Percentiles rank a stretch among this genome's conserved stretches.
These are phyloP conservation scores for Hylaeus volcanicus DNA, from an alignment of 1,140 invertebrate species.

Conservation along the genomic window DNA sequence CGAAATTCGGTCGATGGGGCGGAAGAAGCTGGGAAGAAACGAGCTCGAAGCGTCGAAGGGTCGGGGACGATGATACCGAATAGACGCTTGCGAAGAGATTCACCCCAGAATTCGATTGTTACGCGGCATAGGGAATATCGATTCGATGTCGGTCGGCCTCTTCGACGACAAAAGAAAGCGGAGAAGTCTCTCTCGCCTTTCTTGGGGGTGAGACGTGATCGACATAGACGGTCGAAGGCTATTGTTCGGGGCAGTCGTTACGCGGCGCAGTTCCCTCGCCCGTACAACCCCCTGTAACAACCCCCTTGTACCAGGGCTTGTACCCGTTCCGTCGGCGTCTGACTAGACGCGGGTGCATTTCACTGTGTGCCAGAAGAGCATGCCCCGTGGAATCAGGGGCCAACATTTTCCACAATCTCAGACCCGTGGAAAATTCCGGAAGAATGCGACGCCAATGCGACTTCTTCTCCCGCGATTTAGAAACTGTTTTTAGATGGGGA, in stretches of 20 bases:
- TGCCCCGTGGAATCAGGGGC: background rate
- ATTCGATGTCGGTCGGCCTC: constrained; percentile 34
- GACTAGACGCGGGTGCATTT: background rate
- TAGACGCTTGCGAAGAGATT: constrained; percentile 3
- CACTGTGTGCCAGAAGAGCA: background rate
- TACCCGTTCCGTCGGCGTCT: background rate
- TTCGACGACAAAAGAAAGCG: constrained; percentile 25
- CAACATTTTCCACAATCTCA: constrained; percentile 16
- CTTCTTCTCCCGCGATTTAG: background rate
- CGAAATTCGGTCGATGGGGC: background rate
- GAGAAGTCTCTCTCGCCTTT: constrained; percentile 9
- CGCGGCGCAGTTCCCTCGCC: constrained; percentile 8
- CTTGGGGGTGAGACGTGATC: constrained; percentile 21
- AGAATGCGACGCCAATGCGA: background rate
- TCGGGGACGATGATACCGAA: background rate
- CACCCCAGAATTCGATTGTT: constrained; percentile 41
- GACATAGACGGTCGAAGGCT: constrained; percentile 29
- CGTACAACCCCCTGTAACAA: constrained; percentile 2
- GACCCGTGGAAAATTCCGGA: background rate
- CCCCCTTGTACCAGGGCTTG: background rate
- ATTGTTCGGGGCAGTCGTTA: constrained; percentile 42
- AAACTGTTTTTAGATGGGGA: background rate
- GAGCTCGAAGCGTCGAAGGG: background rate
- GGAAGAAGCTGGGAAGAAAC: constrained; percentile 11
- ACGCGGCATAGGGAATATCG: constrained; percentile 44